A percentile compares a stretch with the other conserved stretches of the same genome.
phyloP scores from a whole-genome alignment of 2,888 invertebrate genomes.

The Tryphoninae sp. region DNA sequence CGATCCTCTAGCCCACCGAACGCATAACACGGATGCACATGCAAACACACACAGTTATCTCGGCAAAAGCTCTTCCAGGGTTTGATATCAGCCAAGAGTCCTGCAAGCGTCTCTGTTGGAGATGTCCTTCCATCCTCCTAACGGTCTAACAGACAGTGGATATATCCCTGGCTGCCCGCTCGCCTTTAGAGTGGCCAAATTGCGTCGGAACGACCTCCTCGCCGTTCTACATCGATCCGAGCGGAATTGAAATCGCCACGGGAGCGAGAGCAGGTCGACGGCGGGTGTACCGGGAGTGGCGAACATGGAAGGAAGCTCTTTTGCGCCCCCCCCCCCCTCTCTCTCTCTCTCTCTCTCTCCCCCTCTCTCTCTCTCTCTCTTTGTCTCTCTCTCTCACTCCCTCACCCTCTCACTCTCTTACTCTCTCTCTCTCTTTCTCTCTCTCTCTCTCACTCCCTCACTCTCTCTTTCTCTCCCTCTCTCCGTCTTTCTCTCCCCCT shows the following conservation, averaged over 20 bases:
- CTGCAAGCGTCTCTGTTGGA: conserved; percentile 5
- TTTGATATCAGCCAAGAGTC: conserved; percentile 20
- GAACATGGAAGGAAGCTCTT: neutral
- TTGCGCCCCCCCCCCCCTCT: neutral
- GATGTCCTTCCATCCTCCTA: conserved; percentile 14
- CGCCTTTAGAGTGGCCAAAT: conserved; percentile 49
- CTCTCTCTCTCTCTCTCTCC: conserved; percentile 22
- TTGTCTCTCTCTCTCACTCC: neutral
- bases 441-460: neutral
- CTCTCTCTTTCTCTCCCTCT: neutral
- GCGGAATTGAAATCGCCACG: conserved; percentile 57
- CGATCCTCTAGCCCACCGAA: conserved; percentile 22
- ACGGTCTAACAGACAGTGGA: conserved; percentile 45
- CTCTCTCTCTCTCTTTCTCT: neutral
- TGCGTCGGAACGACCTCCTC: conserved; percentile 38
- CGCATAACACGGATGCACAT: conserved; percentile 5
- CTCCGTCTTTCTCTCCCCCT: neutral
- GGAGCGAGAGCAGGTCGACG: conserved; percentile 32
- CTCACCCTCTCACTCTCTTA: neutral
- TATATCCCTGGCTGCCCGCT: conserved; percentile 24
- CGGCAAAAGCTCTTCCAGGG: conserved; percentile 7
- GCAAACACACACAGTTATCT: conserved; percentile 18
- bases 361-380: conserved; percentile 25
- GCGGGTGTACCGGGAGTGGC: too few relatives aligned
- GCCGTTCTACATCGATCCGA: conserved; percentile 47